These are phyloP conservation scores for Platygyra sinensis DNA, from an alignment of 64 coral and sea anemone genomes.

Conservation along the genomic window DNA sequence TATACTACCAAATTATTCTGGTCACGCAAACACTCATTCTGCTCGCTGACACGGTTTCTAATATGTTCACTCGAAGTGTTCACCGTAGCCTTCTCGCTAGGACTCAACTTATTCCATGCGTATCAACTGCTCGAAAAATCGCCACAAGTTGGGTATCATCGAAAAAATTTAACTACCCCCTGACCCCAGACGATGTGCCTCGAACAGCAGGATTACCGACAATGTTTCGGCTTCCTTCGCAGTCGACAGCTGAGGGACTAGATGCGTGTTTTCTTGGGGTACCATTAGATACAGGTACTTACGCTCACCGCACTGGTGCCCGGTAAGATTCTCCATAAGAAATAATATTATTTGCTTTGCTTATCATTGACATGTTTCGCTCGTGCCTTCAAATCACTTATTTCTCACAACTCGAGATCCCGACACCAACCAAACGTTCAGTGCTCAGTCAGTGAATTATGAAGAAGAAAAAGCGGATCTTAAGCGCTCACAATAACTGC, in stretches of 20 bases:
- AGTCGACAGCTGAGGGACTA: conserved; percentile 11
- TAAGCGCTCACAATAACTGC: too few relatives aligned
- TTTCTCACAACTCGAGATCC: too few relatives aligned
- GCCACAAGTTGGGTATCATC: neutral
- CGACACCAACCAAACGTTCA: too few relatives aligned
- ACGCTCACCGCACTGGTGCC: conserved; percentile 12
- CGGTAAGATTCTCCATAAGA: conserved; percentile 14
- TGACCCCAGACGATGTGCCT: conserved; percentile 24
- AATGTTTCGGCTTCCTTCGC: conserved; percentile 34
- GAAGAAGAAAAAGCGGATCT: too few relatives aligned
- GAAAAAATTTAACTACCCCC: conserved; percentile 23
- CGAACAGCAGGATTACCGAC: conserved; percentile 16
- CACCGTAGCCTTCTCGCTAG: neutral
- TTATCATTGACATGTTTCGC: neutral
- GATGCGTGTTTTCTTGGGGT: conserved; percentile 52
- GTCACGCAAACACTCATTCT: too few relatives aligned
- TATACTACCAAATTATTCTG: too few relatives aligned
- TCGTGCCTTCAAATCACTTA: too few relatives aligned
- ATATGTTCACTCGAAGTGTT: neutral
- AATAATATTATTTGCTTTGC: neutral
- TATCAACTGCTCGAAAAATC: neutral
- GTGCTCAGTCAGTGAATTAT: too few relatives aligned
- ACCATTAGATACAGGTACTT: conserved; percentile 19
- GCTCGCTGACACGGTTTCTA: too few relatives aligned
- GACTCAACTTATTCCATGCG: neutral